A percentile compares a stretch with the other conserved stretches of the same genome.
Evolutionary conservation across 2,888 invertebrate species (phyloP).

Genomic region (Euzophera pinguis): DNA sequence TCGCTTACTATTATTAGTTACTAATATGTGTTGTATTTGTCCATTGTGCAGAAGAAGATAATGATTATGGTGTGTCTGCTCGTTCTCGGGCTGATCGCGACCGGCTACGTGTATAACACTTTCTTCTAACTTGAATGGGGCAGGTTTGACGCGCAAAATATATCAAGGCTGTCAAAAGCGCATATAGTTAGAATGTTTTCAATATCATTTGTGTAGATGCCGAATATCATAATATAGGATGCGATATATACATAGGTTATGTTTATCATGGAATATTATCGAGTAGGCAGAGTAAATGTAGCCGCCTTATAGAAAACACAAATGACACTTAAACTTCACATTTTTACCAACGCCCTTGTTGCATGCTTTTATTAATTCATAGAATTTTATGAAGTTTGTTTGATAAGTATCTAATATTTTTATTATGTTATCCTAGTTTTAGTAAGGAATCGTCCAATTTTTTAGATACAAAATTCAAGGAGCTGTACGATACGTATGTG

Average conservation of each 20-base stretch:
- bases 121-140: slow-evolving; percentile 73
- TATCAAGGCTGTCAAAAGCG: slow-evolving; percentile 47
- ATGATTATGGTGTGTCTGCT: slow-evolving; percentile 94
- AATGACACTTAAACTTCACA: neutral
- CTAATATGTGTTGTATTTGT: slow-evolving; percentile 74
- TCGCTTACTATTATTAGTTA: slow-evolving; percentile 51
- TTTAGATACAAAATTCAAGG: neutral
- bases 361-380: slow-evolving; percentile 7
- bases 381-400: neutral
- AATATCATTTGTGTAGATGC: slow-evolving; percentile 34
- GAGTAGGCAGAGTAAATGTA: neutral
- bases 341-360: neutral
- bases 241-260: neutral
- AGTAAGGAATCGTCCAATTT: slow-evolving; percentile 6
- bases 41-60: slow-evolving; percentile 92
- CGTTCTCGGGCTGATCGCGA: slow-evolving; percentile 86
- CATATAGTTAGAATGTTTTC: slow-evolving; percentile 43
- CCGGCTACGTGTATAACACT: slow-evolving; percentile 77
- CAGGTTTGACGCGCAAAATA: slow-evolving; percentile 52
- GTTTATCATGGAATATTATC: neutral
- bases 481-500: neutral
- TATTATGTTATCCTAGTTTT: neutral
- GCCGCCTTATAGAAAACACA: slow-evolving; percentile 3
- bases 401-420: neutral
- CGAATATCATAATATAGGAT: slow-evolving; percentile 23